Percentiles rank a stretch among this genome's conserved stretches.
phyloP scores from a whole-genome alignment of 2,113 vertebrate genomes.

The Indicator indicator region DNA sequence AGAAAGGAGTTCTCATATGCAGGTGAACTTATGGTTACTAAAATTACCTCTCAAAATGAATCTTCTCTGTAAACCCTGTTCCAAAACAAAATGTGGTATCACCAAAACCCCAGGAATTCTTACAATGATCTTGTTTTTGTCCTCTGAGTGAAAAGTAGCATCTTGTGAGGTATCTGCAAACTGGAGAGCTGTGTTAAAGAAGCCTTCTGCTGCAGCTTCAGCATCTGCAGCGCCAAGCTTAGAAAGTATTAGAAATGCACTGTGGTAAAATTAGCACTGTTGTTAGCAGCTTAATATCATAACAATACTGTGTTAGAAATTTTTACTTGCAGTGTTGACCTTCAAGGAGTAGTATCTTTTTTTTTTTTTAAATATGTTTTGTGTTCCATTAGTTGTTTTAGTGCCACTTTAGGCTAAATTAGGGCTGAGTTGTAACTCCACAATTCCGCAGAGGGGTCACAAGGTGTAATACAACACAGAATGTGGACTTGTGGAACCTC shows the following conservation, averaged over 20 bases:
- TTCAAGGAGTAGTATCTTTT: neutral
- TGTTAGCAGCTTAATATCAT: neutral
- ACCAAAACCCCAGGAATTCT: neutral
- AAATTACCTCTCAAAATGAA: neutral
- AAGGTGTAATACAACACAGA: neutral
- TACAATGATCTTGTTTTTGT: rapidly evolving
- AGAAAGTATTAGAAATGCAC: neutral
- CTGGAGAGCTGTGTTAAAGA: neutral
- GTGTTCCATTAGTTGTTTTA: neutral
- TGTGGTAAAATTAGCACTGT: neutral
- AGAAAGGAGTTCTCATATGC: neutral
- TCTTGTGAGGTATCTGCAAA: neutral
- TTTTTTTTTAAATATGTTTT: neutral
- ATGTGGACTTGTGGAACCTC: neutral
- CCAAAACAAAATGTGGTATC: neutral
- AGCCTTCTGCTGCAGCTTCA: neutral
- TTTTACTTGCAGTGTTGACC: rapidly evolving
- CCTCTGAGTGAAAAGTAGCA: neutral
- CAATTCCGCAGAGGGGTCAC: neutral
- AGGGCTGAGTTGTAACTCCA: neutral
- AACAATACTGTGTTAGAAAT: neutral
- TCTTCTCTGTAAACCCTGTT: neutral
- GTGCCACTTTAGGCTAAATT: neutral
- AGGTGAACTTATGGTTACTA: neutral
- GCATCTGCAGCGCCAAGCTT: neutral